Evolutionary conservation across 2,888 invertebrate species (phyloP).

Genomic region (Tachina lurida): DNA sequence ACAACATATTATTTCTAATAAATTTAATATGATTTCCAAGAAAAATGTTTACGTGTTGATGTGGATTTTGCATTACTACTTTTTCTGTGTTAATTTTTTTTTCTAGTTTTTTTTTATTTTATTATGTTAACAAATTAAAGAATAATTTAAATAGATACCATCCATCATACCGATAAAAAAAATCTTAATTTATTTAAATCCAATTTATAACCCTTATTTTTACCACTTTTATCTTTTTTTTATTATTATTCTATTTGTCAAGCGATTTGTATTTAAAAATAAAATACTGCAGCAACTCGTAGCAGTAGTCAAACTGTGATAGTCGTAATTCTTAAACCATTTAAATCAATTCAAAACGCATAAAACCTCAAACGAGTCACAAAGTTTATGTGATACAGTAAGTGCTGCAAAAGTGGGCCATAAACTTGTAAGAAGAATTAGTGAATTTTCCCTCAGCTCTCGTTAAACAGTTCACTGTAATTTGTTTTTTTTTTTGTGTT

Average conservation of each 20-base stretch:
- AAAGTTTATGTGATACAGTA: constrained; percentile 23
- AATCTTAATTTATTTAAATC: constrained; percentile 12
- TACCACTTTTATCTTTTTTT: neutral
- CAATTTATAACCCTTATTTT: constrained; percentile 30
- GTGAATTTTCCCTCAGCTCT: neutral
- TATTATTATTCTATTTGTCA: neutral
- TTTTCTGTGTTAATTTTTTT: no score
- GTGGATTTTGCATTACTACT: no score
- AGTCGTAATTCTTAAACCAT: constrained; percentile 21
- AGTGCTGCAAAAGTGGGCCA: neutral
- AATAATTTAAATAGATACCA: neutral
- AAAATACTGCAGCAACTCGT: neutral
- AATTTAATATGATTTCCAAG: no score
- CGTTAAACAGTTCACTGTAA: neutral
- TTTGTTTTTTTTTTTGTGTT: neutral
- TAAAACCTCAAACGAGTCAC: constrained; percentile 56
- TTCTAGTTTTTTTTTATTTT: neutral
- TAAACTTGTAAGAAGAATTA: neutral
- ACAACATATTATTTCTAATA: no score
- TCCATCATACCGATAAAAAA: neutral
- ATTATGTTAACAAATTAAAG: neutral
- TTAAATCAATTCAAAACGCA: constrained; percentile 65
- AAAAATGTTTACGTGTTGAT: no score
- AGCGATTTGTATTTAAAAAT: neutral
- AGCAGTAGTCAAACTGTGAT: neutral